Evolutionary conservation across 2,113 vertebrate species (phyloP), one percentile per base, ranked within the genome.

Genomic region (Pygoscelis antarcticus): DNA sequence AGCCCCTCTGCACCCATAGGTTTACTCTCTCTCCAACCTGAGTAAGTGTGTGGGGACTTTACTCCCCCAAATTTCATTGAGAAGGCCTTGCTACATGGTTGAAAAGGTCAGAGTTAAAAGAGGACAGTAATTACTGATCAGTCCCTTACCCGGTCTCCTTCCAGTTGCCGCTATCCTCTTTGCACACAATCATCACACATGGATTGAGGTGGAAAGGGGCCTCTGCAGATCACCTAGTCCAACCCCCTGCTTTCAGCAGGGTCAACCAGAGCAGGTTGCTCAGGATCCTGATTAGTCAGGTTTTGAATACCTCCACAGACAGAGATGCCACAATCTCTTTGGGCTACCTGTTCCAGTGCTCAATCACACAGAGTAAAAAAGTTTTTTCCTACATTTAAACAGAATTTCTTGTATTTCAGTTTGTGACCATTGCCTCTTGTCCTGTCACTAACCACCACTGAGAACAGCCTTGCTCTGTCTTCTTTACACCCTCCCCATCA

Each of bases 401-500:
- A 29, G 7, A 72, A 86, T 29, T 72, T 66, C n/a, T 66, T 44
- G 10, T n/a, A 55, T 46, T 72, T 72, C 40, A 30, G 16, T 29
- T 78, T 25, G 13, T 6, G 3, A 54, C 8, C 16, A 16, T 1
- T 21, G 4, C 38, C 22, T 68, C 25, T 72, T 17, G 4, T 20
- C 64, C 54, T 29, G 3, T 18, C 54, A 42, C 36, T 32, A 60
- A 55, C 8, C 2, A 7, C 7, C 13, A 34, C 16, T 16, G 8
- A 52, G 11, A 4, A 79, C 2, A 84, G 2, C 4, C 10, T 20
- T 1, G 0, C 26, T 69, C 69, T 25, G 4, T 7, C 17, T 54
- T 61, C 58, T 62, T 66, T 29, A 69, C 1, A 29, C 4, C 6
- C 8, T 55, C 49, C 29, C 77, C 66, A 34, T 34, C 26, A 62